Conservation (phyloP, 1,140 invertebrate genomes). For the Gyrodactylus salaris region DNA sequence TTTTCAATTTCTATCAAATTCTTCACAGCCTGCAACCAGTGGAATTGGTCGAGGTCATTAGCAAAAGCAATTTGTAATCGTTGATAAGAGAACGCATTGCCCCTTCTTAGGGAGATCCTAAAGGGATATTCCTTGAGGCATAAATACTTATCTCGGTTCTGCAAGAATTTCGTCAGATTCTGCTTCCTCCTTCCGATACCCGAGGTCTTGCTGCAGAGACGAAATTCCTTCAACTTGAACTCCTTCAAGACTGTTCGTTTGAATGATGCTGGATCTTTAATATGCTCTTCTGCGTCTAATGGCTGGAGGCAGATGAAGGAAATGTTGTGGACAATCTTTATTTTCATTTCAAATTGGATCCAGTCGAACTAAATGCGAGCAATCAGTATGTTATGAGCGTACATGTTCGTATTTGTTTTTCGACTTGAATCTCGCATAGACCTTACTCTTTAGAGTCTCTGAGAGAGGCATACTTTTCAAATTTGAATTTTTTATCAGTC, state of each 20-base stretch:
- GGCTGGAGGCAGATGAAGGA: neutral
- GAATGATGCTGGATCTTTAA: neutral
- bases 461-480: neutral
- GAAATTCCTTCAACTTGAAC: neutral
- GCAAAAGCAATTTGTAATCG: neutral
- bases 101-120: neutral
- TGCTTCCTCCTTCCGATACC: neutral
- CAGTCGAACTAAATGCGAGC: neutral
- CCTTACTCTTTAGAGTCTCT: neutral
- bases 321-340: neutral
- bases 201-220: neutral
- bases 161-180: neutral
- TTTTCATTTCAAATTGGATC: neutral
- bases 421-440: neutral
- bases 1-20: neutral
- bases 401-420: neutral
- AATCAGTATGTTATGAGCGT: neutral
- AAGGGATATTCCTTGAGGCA: neutral
- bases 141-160: neutral
- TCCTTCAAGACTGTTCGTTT: neutral
- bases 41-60: neutral
- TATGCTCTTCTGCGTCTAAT: neutral
- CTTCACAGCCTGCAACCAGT: neutral
- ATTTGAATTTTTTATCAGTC: no score
- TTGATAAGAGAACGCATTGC: neutral